These are phyloP conservation scores for Caenorhabditis sinica DNA, from an alignment of 2,888 invertebrate species.

Conservation along the genomic window DNA sequence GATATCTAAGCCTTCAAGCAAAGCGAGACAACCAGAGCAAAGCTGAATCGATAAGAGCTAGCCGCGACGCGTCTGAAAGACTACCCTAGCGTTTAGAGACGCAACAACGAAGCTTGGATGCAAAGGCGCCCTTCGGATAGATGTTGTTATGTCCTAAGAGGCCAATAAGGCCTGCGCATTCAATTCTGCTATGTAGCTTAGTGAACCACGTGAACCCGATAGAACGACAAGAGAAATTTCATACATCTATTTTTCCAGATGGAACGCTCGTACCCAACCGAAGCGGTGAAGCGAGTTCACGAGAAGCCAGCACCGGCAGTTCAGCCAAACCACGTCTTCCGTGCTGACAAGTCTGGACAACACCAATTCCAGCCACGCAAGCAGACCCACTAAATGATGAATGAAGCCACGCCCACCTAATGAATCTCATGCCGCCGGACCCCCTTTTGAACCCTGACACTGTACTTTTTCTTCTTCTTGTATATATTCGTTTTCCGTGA, in stretches of 20 bases:
- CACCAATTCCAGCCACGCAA: constrained; percentile 71
- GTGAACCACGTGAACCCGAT: no score
- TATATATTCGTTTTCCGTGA: neutral
- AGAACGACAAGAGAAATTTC: no score
- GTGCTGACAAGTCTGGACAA: constrained; percentile 39
- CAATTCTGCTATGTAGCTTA: no score
- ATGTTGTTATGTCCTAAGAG: no score
- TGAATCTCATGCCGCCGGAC: constrained; percentile 2
- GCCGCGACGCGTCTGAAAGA: no score
- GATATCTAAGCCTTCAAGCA: no score
- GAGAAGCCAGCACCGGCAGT: constrained; percentile 71
- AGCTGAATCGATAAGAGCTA: no score
- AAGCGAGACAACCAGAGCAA: no score
- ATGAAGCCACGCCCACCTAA: neutral
- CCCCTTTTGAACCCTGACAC: neutral
- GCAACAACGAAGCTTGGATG: no score
- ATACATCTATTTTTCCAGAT: constrained; percentile 59
- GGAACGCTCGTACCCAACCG: constrained; percentile 73
- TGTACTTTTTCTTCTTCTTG: neutral
- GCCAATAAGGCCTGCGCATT: no score
- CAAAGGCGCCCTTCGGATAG: no score
- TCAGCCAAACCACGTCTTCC: constrained; percentile 33
- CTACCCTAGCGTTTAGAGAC: no score
- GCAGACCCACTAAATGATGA: constrained; percentile 64
- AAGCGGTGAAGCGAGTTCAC: constrained; percentile 69